A percentile compares a stretch with the other conserved stretches of the same genome.
Evolutionary conservation across 2,888 invertebrate genomes (phyloP).

Genomic region (Apoda limacodes): DNA sequence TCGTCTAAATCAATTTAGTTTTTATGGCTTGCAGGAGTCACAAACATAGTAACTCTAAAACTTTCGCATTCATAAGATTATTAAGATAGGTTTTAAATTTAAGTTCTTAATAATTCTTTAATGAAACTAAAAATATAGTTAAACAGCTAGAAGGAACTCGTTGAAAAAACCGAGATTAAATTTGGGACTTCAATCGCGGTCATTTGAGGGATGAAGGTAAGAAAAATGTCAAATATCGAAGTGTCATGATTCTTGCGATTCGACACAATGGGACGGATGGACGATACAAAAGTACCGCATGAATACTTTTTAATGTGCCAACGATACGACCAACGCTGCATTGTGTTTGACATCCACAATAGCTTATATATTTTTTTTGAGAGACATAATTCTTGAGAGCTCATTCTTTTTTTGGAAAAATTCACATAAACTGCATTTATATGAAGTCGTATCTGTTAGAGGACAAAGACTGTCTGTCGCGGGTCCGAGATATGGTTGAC

Average conservation of each 20-base stretch:
- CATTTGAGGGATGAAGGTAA: slow-evolving; percentile 23
- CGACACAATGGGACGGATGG: slow-evolving; percentile 43
- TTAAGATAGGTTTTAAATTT: no score
- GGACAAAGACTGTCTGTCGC: slow-evolving; percentile 54
- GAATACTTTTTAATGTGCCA: slow-evolving; percentile 70
- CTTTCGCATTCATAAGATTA: no score
- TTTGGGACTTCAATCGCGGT: no score
- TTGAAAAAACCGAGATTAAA: no score
- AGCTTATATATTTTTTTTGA: slow-evolving; percentile 46
- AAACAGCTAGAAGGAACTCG: no score
- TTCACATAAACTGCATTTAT: slow-evolving; percentile 67
- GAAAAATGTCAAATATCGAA: slow-evolving; percentile 50
- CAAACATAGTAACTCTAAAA: no score
- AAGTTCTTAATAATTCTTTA: no score
- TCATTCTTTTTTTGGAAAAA: slow-evolving; percentile 50
- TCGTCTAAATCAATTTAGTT: no score
- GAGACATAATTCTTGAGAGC: slow-evolving; percentile 55
- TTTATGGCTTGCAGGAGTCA: no score
- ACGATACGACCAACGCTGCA: slow-evolving; percentile 61
- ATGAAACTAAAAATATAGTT: no score
- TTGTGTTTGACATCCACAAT: slow-evolving; percentile 51
- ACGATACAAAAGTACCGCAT: slow-evolving; percentile 60
- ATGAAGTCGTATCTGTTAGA: slow-evolving; percentile 58
- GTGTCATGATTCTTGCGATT: slow-evolving; percentile 57
- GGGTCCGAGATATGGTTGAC: slow-evolving; percentile 54